Base-by-base conservation (phyloP, 2,797 vertebrate genomes). In the Phoeniculus purpureus region DNA sequence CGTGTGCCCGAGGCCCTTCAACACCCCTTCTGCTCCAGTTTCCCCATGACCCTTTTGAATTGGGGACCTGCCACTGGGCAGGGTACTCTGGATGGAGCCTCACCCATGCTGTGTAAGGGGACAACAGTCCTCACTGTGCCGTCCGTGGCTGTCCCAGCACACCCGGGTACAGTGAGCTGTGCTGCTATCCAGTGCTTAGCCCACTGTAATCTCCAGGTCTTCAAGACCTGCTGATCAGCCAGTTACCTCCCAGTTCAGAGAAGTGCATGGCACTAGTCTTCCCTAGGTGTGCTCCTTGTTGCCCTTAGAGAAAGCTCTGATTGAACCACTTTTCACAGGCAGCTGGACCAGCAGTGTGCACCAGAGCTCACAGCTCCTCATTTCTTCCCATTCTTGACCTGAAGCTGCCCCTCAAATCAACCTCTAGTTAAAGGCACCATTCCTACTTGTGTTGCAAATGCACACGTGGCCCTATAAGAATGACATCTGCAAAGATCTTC, bases 121-220 rank as follows among this genome's bases (percentile, higher is more conserved):
- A n/a, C 9, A 22, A 32, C 19, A 21, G 19, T 14, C 34, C 71
- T n/a, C 2, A 1, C 17, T 12, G 23, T 56, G 47, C 43, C 3
- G 0, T 15, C 32, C 5, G 23, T 6, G 23, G n/a, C 15, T 60
- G n/a, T 45, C 48, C 64, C 37, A 37, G 51, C 19, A 22, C 0
- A 32, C 59, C 8, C 6, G 5, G 0, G 0, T 3, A 16, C 72
- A 29, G 31, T 3, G 29, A 67, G 37, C 3, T 19, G n/a, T 0
- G 2, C 29, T 27, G 12, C 4, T 26, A 32, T 22, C 58, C 21
- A 12, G 21, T 0, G 1, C 19, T 68, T 20, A 12, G 52, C 23
- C 37, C 45, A 50, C 18, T 2, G 0, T 10, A 47, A 74, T 67
- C 58, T 64, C 55, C 68, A 47, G 16, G 20, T 58, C 25, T 25